Evolutionary conservation across 2,888 invertebrate genomes (phyloP).

Genomic region (Eristalis tenax): DNA sequence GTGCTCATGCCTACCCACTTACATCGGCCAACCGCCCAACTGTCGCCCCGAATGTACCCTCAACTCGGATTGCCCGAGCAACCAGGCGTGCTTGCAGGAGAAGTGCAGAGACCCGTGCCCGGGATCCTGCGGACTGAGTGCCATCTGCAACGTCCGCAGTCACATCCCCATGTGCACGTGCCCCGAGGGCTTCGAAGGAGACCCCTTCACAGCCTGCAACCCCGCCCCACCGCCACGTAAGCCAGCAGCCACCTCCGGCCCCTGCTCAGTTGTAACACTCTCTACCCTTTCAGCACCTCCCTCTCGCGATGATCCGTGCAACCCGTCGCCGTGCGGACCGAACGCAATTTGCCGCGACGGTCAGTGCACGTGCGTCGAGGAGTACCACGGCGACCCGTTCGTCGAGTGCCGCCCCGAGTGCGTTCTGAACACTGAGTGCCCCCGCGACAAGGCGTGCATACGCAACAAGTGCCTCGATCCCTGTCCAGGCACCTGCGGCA

Average conservation of each 20-base stretch:
- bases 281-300: slow-evolving; percentile 73
- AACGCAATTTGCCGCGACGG: slow-evolving; percentile 86
- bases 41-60: slow-evolving; percentile 88
- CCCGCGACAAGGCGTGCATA: slow-evolving; percentile 86
- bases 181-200: slow-evolving; percentile 85
- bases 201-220: slow-evolving; percentile 86
- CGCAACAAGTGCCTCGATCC: slow-evolving; percentile 89
- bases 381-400: slow-evolving; percentile 85
- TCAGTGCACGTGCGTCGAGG: slow-evolving; percentile 86
- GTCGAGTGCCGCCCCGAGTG: slow-evolving; percentile 89
- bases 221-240: slow-evolving; percentile 77
- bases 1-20: slow-evolving; percentile 85
- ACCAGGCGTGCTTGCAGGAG: slow-evolving; percentile 86
- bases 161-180: slow-evolving; percentile 88
- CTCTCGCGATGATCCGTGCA: slow-evolving; percentile 84
- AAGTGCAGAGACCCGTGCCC: slow-evolving; percentile 89
- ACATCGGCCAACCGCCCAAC: slow-evolving; percentile 86
- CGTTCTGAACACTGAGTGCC: slow-evolving; percentile 87
- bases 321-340: slow-evolving; percentile 86
- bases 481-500: slow-evolving; percentile 87
- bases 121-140: slow-evolving; percentile 87
- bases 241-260: slow-evolving; percentile 36
- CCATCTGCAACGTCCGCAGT: slow-evolving; percentile 87
- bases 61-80: slow-evolving; percentile 86
- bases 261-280: background rate